Evolutionary conservation across 2,797 vertebrate genomes (phyloP).

Genomic region (Iguana delicatissima): DNA sequence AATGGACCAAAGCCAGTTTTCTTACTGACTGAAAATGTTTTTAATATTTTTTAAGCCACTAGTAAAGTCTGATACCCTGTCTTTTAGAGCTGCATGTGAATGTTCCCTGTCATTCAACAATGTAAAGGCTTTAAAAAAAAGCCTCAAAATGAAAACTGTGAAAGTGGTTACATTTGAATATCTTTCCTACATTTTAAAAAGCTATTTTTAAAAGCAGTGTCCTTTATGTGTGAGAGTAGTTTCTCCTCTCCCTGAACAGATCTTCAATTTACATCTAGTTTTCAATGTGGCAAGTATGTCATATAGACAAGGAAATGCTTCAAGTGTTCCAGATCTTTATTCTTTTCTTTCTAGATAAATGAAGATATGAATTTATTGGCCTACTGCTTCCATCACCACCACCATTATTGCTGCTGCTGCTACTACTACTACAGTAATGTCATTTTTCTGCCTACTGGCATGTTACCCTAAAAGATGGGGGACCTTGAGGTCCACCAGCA

Average conservation of each 20-base stretch:
- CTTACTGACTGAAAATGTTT: too few relatives aligned
- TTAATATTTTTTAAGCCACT: not conserved
- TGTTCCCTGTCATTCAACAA: not conserved
- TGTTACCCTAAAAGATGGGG: too few relatives aligned
- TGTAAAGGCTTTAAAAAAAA: too few relatives aligned
- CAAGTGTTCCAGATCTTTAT: not conserved
- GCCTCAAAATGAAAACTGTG: slow-evolving; percentile 6
- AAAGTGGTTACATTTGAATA: slow-evolving; percentile 33
- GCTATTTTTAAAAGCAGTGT: slow-evolving; percentile 32
- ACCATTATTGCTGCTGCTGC: not conserved
- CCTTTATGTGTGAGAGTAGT: slow-evolving; percentile 7
- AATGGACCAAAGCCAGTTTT: not conserved
- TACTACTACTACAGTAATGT: not conserved
- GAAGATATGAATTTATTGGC: not conserved
- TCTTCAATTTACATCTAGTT: slow-evolving; percentile 24
- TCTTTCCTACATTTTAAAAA: slow-evolving; percentile 30
- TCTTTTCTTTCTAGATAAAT: slow-evolving; percentile 1
- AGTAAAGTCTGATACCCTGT: not conserved
- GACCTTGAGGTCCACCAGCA: too few relatives aligned
- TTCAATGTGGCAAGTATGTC: not conserved
- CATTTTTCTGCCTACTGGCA: too few relatives aligned
- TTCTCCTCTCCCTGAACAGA: slow-evolving; percentile 36
- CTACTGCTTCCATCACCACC: not conserved
- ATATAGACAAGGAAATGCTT: not conserved
- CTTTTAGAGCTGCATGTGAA: not conserved